phyloP scores from a whole-genome alignment of 2,113 vertebrate species.

The Hypocryptadius cinnamomeus region DNA sequence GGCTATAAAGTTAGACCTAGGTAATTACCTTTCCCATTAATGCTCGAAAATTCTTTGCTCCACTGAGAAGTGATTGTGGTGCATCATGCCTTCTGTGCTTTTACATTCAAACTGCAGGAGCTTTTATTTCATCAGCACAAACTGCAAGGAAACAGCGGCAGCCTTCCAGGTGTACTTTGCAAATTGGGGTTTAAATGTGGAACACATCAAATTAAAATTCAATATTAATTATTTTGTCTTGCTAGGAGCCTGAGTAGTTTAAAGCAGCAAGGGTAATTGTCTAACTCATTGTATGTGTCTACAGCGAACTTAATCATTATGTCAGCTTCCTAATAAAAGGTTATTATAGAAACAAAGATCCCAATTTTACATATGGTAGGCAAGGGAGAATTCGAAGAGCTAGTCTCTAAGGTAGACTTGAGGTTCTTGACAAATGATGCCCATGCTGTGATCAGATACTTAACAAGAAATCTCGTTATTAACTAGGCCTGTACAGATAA shows the following conservation, averaged over 20 bases:
- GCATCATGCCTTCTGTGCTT: conserved; percentile 77
- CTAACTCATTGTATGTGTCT: conserved; percentile 91
- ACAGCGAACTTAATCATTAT: conserved; percentile 97
- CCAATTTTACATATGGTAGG: conserved; percentile 98
- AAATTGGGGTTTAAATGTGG: conserved; percentile 94
- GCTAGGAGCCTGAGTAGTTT: conserved; percentile 85
- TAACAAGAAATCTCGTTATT: conserved; percentile 99
- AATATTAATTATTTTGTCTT: conserved; percentile 97
- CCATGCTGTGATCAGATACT: conserved; percentile 98
- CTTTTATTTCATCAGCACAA: conserved; percentile 89
- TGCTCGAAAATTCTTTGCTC: conserved; percentile 82
- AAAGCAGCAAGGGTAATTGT: conserved; percentile 91
- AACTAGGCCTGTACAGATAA: conserved; percentile 99
- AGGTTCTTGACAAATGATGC: conserved; percentile 96
- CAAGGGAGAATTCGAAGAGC: conserved; percentile 86
- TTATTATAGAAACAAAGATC: conserved; percentile 99
- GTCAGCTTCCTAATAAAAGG: conserved; percentile 99
- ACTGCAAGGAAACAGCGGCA: conserved; percentile 79
- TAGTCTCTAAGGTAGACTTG: conserved; percentile 91
- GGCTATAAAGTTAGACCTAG: conserved; percentile 83
- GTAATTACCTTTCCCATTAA: conserved; percentile 86
- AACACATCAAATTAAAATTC: conserved; percentile 96
- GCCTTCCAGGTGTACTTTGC: conserved; percentile 91
- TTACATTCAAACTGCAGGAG: conserved; percentile 78
- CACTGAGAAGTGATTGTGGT: conserved; percentile 78